Percentiles rank a stretch among this genome's conserved stretches.
These are phyloP conservation scores for Cynopterus brachyotis DNA, from an alignment of 2,113 vertebrate genomes.

Conservation along the genomic window DNA sequence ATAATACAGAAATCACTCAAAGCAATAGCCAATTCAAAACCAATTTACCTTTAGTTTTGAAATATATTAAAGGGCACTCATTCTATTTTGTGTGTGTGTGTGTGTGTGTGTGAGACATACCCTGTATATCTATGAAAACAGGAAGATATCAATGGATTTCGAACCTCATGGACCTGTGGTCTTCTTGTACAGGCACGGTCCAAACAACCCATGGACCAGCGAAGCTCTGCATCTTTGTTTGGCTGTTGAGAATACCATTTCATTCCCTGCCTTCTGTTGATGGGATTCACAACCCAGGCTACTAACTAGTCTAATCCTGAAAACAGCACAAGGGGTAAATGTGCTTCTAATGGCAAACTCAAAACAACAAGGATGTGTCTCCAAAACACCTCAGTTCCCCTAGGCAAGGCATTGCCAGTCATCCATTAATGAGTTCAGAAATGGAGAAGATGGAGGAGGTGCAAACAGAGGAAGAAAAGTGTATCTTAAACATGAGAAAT, in stretches of 20 bases:
- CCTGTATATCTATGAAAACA: neutral
- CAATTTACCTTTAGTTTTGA: neutral
- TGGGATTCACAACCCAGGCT: neutral
- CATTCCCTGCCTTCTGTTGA: neutral
- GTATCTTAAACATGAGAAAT: neutral
- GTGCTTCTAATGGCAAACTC: neutral
- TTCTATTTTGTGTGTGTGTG: neutral
- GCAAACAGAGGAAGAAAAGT: neutral
- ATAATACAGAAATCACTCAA: neutral
- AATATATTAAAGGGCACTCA: neutral
- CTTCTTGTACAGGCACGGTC: neutral
- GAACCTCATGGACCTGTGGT: neutral
- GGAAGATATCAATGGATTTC: neutral
- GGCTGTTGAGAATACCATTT: neutral
- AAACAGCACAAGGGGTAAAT: accelerated
- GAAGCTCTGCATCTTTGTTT: neutral
- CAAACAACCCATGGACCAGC: neutral
- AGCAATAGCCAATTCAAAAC: neutral
- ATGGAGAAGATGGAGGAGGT: too few relatives aligned
- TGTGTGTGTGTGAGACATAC: neutral
- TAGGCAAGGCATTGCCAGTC: too few relatives aligned
- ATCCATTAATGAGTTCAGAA: neutral
- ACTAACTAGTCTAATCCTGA: neutral
- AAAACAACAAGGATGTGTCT: neutral
- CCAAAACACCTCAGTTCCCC: neutral